Percentiles rank a stretch among this genome's conserved stretches.
phyloP scores from a whole-genome alignment of 2,113 vertebrate genomes.

The Amblyornis subalaris region DNA sequence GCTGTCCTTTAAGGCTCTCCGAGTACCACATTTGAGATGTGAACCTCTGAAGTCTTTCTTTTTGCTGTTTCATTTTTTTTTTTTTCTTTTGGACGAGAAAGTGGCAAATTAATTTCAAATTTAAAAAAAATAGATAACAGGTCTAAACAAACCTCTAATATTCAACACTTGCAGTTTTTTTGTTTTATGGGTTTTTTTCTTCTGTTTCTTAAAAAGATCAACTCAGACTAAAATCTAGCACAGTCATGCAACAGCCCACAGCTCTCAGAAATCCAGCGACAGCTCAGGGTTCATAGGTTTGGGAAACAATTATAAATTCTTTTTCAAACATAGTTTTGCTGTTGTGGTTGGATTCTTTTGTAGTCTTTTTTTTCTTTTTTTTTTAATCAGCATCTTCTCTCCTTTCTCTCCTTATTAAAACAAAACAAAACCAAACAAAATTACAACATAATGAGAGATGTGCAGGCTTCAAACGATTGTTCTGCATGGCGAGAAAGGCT shows the following conservation, averaged over 20 bases:
- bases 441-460: conserved; percentile 44
- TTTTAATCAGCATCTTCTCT: conserved; percentile 8
- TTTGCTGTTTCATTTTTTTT: background rate
- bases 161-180: conserved; percentile 72
- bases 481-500: conserved; percentile 40
- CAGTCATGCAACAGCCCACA: conserved; percentile 78
- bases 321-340: conserved; percentile 23
- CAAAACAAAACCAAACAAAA: conserved; percentile 57
- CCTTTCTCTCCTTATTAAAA: conserved; percentile 49
- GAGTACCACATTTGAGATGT: conserved; percentile 61
- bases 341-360: conserved; percentile 8
- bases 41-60: conserved; percentile 56
- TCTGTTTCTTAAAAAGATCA: conserved; percentile 73
- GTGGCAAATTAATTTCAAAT: conserved; percentile 66
- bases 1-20: conserved; percentile 72
- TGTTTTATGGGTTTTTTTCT: conserved; percentile 33
- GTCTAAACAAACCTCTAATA: conserved; percentile 76
- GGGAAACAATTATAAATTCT: conserved; percentile 35
- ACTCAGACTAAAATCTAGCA: conserved; percentile 83
- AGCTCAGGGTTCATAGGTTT: conserved; percentile 19
- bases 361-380: background rate
- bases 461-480: conserved; percentile 58
- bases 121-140: conserved; percentile 50
- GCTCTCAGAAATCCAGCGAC: conserved; percentile 55
- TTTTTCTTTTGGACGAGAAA: conserved; percentile 33